Evolutionary conservation across 2,113 vertebrate species (phyloP), one percentile per base, ranked within the genome.

Genomic region (Bubalus kerabau): DNA sequence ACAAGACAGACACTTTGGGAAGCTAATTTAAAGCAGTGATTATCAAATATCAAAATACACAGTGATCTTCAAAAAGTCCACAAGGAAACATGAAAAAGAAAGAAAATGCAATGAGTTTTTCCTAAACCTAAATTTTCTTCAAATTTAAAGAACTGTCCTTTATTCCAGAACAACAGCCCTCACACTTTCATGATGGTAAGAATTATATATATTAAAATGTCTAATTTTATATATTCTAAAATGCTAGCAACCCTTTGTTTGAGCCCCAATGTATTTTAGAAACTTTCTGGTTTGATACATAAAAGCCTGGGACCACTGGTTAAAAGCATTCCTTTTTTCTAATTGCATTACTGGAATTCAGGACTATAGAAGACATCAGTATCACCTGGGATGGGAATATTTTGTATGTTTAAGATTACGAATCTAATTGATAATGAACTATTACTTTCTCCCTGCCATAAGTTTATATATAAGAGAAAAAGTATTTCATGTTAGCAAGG

Each of bases 381-480:
- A 86, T 92, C 91, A 59, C 59, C 56, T n/a, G 30, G 56, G 14
- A 90, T 17, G 48, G 46, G 28, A 90, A 56, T 6, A 57, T 59
- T 92, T 91, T 85, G 30, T 86, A 78, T 80, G 17, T 95, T 94
- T 48, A 94, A 91, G 26, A 93, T 13, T 85, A 11, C 85, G 21
- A 90, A 24, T 95, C 64, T 86, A 94, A 92, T 2, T 91, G 76
- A 92, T 93, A 95, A 95, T 71, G 71, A 96, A 94, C 56, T 67
- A 64, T n/a, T 50, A 80, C 46, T 92, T 94, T 85, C 81, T 64
- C 14, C 56, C 46, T 93, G n/a, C 76, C 91, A 64, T 67, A 86
- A 57, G 43, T 21, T 95, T 90, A 95, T 2, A 74, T 26, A 8
- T 43, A 88, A 93, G 36, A 91, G 40, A 94, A 96, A 94, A 96